Evolutionary conservation across 2,888 invertebrate species (phyloP).

Genomic region (Lampropteryx suffumata): DNA sequence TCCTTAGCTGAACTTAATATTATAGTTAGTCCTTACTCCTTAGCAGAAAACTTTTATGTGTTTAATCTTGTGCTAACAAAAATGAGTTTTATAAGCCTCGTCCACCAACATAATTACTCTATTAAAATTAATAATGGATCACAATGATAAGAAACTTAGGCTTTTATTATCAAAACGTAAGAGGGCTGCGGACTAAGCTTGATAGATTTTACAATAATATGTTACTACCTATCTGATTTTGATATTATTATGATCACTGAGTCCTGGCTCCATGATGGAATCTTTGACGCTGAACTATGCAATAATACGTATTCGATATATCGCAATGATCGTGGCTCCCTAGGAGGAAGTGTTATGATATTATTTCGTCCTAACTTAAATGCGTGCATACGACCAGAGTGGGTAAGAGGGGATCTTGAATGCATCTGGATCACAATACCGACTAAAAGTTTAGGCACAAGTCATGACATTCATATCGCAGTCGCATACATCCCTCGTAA

Average conservation of each 20-base stretch:
- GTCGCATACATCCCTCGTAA: constrained; percentile 9
- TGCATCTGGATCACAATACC: constrained; percentile 15
- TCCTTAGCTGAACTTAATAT: too few relatives aligned
- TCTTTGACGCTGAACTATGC: constrained; percentile 11
- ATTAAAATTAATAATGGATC: too few relatives aligned
- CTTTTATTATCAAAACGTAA: too few relatives aligned
- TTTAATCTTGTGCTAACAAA: too few relatives aligned
- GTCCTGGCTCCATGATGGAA: constrained; percentile 14
- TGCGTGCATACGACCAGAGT: not conserved
- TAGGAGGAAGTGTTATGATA: constrained; percentile 14
- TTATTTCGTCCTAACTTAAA: not conserved
- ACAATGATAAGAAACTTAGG: too few relatives aligned
- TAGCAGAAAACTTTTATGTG: too few relatives aligned
- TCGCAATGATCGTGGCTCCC: constrained; percentile 5
- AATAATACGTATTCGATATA: constrained; percentile 1
- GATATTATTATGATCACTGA: constrained; percentile 14
- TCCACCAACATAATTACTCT: too few relatives aligned
- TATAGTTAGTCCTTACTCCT: too few relatives aligned
- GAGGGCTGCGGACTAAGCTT: too few relatives aligned
- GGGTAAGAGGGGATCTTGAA: not conserved
- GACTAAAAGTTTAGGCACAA: not conserved
- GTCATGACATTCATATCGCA: constrained; percentile 5
- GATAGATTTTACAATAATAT: too few relatives aligned
- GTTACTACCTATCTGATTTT: too few relatives aligned
- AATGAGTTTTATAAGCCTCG: too few relatives aligned